Conservation (phyloP, 2,113 vertebrate species). For the Odontesthes bonariensis region DNA sequence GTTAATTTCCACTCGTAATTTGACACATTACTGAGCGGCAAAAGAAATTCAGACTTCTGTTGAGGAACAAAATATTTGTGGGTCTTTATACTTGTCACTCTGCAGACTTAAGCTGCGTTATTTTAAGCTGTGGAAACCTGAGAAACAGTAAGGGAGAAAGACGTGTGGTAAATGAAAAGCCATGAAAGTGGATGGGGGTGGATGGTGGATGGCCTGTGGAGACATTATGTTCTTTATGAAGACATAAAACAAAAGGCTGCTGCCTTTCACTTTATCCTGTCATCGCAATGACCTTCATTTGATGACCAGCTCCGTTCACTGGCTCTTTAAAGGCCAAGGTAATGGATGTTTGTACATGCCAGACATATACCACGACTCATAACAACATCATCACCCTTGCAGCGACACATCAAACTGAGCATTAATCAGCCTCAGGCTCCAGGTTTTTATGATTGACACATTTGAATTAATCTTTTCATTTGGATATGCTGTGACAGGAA, state of each 20-base stretch:
- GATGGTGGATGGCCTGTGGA: slow-evolving; percentile 56
- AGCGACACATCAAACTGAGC: slow-evolving; percentile 22
- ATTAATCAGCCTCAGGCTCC: slow-evolving; percentile 68
- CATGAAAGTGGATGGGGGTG: slow-evolving; percentile 49
- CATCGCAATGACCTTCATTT: slow-evolving; percentile 77
- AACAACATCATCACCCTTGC: slow-evolving; percentile 70
- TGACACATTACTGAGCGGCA: neutral
- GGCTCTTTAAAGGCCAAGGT: slow-evolving; percentile 68
- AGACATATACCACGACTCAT: slow-evolving; percentile 60
- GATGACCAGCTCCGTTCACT: slow-evolving; percentile 68
- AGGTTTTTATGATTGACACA: slow-evolving; percentile 77
- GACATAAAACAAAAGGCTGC: slow-evolving; percentile 76
- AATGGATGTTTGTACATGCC: slow-evolving; percentile 79
- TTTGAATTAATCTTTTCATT: slow-evolving; percentile 80
- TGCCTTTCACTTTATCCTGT: slow-evolving; percentile 53
- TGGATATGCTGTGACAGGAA: slow-evolving; percentile 75
- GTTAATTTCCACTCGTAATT: neutral
- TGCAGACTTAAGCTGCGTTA: slow-evolving; percentile 23
- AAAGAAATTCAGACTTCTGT: slow-evolving; percentile 3
- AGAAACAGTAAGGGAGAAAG: slow-evolving; percentile 32
- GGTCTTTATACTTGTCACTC: neutral
- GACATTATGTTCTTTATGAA: slow-evolving; percentile 80
- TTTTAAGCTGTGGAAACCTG: slow-evolving; percentile 13
- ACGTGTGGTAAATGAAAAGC: slow-evolving; percentile 54
- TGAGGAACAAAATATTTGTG: neutral